Base-by-base conservation (phyloP, 2,113 vertebrate species). In the Dipodomys spectabilis region DNA sequence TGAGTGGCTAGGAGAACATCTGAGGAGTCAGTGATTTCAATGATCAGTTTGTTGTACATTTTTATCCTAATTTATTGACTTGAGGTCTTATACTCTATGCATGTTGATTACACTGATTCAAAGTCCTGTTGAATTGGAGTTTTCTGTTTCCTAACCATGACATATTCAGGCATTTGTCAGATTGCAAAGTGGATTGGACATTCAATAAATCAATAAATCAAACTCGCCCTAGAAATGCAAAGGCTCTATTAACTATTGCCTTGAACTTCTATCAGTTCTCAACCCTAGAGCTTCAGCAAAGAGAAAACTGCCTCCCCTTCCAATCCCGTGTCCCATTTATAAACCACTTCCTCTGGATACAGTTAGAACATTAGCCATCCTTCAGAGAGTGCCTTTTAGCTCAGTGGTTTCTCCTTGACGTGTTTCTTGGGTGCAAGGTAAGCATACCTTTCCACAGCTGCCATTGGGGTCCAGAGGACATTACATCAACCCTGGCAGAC, bases 51-150 rank as follows among this genome's bases (percentile, higher is more conserved):
- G 22, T 49, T 89, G n/a, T 84, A 1, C 15, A 78, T 82, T 92
- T 95, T 90, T 85, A 88, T 74, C 44, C 12, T 81, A 32, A 74
- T 44, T 35, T 74, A 16, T 25, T 82, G 28, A 62, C 27, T 82
- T n/a, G 15, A 79, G 32, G 15, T 77, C 90, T 86, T 28, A 64
- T 65, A 80, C 73, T 75, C 60, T 23, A 3, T 20, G 13, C 7
- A 13, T 57, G 32, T 60, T 84, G 62, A 68, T 13, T 60, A 64
- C 39, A 18, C 30, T 27, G 25, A 87, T 15, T 72, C 27, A 18
- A 84, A 90, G 65, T 49, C 69, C 27, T 32, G 11, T 32, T 82
- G 74, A 84, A 81, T 13, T 92, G 72, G 20, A 81, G 65, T 20
- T 0, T 87, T n/a, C 57, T 60, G 0, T 45, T 53, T 89, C 9